Evolutionary conservation across 1,140 invertebrate genomes (phyloP).

Genomic region (Bombyx mori): ASM3026992v2 NC_085115.1:10385501-10386000

Average conservation of each 20-base stretch:
- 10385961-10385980: slow-evolving; percentile 29
- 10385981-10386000: slow-evolving; percentile 25
- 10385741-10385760: no score
- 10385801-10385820: no score
- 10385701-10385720: no score
- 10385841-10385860: no score
- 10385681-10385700: no score
- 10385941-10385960: slow-evolving; percentile 31
- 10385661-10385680: background rate
- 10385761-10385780: no score
- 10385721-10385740: no score
- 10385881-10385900: background rate
- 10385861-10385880: background rate
- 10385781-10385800: no score
- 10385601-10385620: slow-evolving; percentile 30
- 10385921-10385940: slow-evolving; percentile 25
- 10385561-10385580: slow-evolving; percentile 48
- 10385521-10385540: slow-evolving; percentile 28
- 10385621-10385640: slow-evolving; percentile 25
- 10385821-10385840: no score
- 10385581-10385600: slow-evolving; percentile 46
- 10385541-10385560: slow-evolving; percentile 63
- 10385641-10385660: background rate
- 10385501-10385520: no score
- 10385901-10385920: background rate